These are phyloP conservation scores for Craterocephalus amniculus DNA, from an alignment of 2,797 vertebrate species.

Conservation along the genomic window DNA sequence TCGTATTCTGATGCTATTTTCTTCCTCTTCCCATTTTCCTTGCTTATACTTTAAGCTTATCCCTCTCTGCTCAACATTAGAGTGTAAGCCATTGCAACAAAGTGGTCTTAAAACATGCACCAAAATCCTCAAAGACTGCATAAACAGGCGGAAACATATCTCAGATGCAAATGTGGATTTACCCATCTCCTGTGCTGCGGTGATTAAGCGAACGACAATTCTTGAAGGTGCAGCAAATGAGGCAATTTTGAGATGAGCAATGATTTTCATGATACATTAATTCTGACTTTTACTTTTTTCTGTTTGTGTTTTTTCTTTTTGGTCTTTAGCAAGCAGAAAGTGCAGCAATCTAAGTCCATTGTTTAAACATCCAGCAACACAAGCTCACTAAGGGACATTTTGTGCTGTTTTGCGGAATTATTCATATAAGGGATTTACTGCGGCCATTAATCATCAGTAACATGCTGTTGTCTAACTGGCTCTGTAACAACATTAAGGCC, in stretches of 20 bases:
- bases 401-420: slow-evolving; percentile 67
- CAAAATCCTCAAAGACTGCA: slow-evolving; percentile 72
- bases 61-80: slow-evolving; percentile 63
- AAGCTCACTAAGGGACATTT: slow-evolving; percentile 64
- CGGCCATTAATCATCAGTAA: slow-evolving; percentile 60
- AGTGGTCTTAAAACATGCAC: slow-evolving; percentile 72
- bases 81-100: slow-evolving; percentile 74
- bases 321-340: slow-evolving; percentile 44
- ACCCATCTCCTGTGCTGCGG: slow-evolving; percentile 41
- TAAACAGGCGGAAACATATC: slow-evolving; percentile 71
- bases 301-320: slow-evolving; percentile 3
- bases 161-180: slow-evolving; percentile 78
- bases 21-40: slow-evolving; percentile 38
- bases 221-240: slow-evolving; percentile 62
- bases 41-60: slow-evolving; percentile 69
- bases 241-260: slow-evolving; percentile 72
- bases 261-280: slow-evolving; percentile 76
- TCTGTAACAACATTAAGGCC: slow-evolving; percentile 59
- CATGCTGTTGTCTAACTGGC: slow-evolving; percentile 45
- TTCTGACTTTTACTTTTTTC: slow-evolving; percentile 33
- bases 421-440: slow-evolving; percentile 56
- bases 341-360: slow-evolving; percentile 70
- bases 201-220: slow-evolving; percentile 69
- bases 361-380: slow-evolving; percentile 62
- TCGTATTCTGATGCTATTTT: slow-evolving; percentile 72